Evolutionary conservation across 2,888 invertebrate genomes (phyloP), one percentile per base, ranked within the genome.

Genomic region (Orthosia cruda): DNA sequence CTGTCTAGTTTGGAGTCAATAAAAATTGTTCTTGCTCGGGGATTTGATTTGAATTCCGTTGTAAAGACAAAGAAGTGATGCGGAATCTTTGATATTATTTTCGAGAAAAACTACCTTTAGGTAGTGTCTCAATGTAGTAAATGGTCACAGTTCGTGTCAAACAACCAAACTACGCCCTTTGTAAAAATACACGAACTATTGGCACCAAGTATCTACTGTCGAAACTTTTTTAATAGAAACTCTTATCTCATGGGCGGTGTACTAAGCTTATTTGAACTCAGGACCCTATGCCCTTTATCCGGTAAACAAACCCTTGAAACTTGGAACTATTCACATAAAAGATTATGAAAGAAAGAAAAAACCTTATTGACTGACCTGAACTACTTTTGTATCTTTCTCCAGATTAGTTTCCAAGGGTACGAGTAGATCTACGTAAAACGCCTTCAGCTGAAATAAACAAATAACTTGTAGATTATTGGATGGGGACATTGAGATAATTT

Each of bases 351-450:
- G 84, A 77, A 66, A 74, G 88, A 87, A 87, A 81, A 89, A 88
- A 86, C 90, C 87, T 89, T 92, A 92, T 93, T 90, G 89, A 95
- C 97, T 97, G 96, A 98, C 98, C 97, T 98, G 98, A 83, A 98
- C 98, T 89, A 99, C 99, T 97, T 99, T 99, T 81, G 99, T 99
- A 95, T 99, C 99, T 95, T 99, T 99, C 95, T 99, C 99, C 92
- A 99, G 97, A 97, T 99, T 99, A 81, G 98, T 98, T 97, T 99
- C 99, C 95, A 99, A 97, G 88, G 99, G 99, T 87, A 99, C 98
- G 90, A 99, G 97, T 84, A 99, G 97, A 97, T 99, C 99, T 81
- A 99, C 99, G 96, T 99, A 99, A 95, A 99, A 99, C 47, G 99
- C 99, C 97, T 99, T 99, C 88, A 99, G 95, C 99, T 99, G 97